Conservation (phyloP, 2,797 vertebrate genomes). For the Glyptemys insculpta region DNA sequence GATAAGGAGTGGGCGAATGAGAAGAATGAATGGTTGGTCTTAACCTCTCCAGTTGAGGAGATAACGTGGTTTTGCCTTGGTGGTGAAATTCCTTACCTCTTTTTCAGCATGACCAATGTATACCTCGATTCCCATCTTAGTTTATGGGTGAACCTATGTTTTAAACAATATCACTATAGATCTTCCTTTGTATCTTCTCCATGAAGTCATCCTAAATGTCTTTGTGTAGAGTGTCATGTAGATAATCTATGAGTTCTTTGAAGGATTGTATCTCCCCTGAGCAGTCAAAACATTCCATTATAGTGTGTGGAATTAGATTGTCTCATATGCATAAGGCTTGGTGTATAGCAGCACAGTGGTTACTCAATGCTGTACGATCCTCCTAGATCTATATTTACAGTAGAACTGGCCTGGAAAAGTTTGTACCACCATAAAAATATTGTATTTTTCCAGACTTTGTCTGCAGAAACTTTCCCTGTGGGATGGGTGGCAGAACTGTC, state of each 20-base stretch:
- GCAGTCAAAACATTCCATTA: not conserved
- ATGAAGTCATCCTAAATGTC: not conserved
- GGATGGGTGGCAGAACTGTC: rapidly evolving
- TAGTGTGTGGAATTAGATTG: too few species aligned
- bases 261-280: not conserved
- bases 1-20: not conserved
- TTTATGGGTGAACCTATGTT: not conserved
- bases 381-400: not conserved
- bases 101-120: not conserved
- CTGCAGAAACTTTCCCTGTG: rapidly evolving
- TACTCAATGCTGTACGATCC: not conserved
- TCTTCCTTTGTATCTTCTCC: not conserved
- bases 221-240: not conserved
- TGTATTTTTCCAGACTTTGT: not conserved
- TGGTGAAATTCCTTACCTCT: not conserved
- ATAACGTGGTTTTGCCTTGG: not conserved
- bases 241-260: too few species aligned
- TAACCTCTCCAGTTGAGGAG: not conserved
- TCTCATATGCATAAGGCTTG: too few species aligned
- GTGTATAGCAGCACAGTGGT: not conserved
- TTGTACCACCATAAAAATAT: not conserved
- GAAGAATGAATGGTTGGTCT: not conserved
- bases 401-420: not conserved
- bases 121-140: not conserved
- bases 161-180: not conserved